Evolutionary conservation across 2,888 invertebrate species (phyloP), one percentile per base, ranked within the genome.

Genomic region (Lasiommata megera): DNA sequence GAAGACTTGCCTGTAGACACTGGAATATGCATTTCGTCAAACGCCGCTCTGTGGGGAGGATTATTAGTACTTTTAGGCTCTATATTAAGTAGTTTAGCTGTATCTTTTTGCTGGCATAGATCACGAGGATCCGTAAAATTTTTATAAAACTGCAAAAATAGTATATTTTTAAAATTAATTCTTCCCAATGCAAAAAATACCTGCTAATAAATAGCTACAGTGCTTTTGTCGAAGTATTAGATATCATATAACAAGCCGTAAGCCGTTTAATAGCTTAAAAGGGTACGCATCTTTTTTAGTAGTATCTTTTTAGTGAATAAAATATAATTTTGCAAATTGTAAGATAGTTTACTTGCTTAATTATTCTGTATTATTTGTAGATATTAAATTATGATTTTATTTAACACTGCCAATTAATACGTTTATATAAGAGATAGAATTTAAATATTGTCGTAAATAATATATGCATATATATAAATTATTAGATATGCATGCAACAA

Each of bases 1-100:
- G 94, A 95, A 68, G 95, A 95, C 67, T 79, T 95, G 50, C 84
- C 78, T 65, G 56, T 83, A 64, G 76, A 74, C 73, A 70, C 78
- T 44, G 92, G 81, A 3, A 86, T 95, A 62, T 95, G 95, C 69
- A 86, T 95, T 73, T 93, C 94, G 0, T 88, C 93, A 36, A 81
- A 91, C 28, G 92, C 93, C 52, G 95, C 95, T 65, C 84, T 94
- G 60, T 90, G 93, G 73, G 92, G 93, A 14, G 92, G 93, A 28
- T 80, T 92, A 1, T 73, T 94, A 40, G 86, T 95, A 58, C 80
- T 95, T 38, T 80, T 92, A 3, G 90, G 93, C 11, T 92, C 95
- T 34, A 82, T 93, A 29, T 71, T 92, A 56, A 93, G 93, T 61
- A 89, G 88, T 62, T 60, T 88, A 9, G 59, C 78, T 12, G 88